Conservation (phyloP, 2,888 invertebrate species). For the Euplexia lucipara region DNA sequence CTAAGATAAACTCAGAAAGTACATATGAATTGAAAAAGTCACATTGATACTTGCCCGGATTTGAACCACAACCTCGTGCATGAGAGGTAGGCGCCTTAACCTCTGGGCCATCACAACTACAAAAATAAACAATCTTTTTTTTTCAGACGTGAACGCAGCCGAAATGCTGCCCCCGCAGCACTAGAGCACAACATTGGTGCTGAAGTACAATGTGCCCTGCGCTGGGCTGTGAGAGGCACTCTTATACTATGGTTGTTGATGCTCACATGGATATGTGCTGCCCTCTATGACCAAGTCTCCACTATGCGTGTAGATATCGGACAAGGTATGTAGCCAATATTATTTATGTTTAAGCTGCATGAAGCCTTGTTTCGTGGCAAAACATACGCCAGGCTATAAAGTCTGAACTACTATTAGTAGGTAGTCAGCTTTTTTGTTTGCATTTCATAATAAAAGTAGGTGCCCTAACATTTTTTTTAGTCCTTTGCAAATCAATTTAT, state of each 20-base stretch:
- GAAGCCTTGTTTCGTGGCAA: not conserved
- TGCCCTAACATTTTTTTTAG: no score
- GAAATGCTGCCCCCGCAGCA: constrained; percentile 63
- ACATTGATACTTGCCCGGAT: no score
- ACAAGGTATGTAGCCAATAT: constrained; percentile 74
- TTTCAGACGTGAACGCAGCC: constrained; percentile 82
- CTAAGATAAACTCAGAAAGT: no score
- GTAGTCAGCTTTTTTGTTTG: constrained; percentile 3
- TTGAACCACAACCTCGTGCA: no score
- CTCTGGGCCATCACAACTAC: no score
- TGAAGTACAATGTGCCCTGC: constrained; percentile 83
- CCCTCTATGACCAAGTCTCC: constrained; percentile 86
- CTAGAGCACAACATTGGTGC: constrained; percentile 79
- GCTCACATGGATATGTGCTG: constrained; percentile 88
- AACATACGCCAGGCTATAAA: not conserved
- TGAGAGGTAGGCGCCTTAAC: no score
- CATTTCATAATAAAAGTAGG: not conserved
- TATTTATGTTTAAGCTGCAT: not conserved
- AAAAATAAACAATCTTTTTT: no score
- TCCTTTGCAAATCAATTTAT: no score
- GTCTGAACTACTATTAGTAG: not conserved
- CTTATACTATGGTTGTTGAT: constrained; percentile 86
- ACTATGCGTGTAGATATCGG: constrained; percentile 80
- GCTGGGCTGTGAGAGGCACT: constrained; percentile 86
- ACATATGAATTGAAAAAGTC: no score